Evolutionary conservation across 2,113 vertebrate genomes (phyloP).

Genomic region (Neolamprologus sp.): DNA sequence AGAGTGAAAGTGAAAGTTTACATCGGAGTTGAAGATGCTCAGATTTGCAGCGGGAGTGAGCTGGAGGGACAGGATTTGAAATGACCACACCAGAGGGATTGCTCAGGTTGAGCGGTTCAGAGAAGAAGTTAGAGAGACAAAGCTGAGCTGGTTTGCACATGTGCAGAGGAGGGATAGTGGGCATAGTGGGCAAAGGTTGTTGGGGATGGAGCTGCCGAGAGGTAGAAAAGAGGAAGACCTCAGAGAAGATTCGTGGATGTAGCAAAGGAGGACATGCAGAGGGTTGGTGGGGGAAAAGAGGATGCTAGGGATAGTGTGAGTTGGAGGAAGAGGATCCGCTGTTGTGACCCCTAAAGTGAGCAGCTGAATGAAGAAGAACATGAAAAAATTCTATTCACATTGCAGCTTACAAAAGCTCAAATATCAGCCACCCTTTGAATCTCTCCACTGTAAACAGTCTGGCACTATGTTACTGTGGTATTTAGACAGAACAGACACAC

Average conservation of each 20-base stretch:
- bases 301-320: not conserved
- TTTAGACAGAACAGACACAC: conserved; percentile 34
- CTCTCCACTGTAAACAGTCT: not conserved
- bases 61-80: not conserved
- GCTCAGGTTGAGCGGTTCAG: not conserved
- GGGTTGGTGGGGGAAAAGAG: not conserved
- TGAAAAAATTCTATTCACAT: not conserved
- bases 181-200: not conserved
- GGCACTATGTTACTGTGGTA: conserved; percentile 16
- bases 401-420: not conserved
- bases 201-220: not conserved
- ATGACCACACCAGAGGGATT: not conserved
- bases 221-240: not conserved
- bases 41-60: not conserved
- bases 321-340: not conserved
- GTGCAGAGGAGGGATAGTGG: not conserved
- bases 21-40: not conserved
- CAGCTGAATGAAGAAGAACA: not conserved
- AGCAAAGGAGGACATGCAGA: not conserved
- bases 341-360: not conserved
- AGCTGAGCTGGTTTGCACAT: not conserved
- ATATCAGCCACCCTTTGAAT: not conserved
- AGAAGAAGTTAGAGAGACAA: rapidly evolving
- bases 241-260: not conserved
- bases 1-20: not conserved